Conservation (phyloP, 2,888 invertebrate species). For the Lithophane semibrunnea region DNA sequence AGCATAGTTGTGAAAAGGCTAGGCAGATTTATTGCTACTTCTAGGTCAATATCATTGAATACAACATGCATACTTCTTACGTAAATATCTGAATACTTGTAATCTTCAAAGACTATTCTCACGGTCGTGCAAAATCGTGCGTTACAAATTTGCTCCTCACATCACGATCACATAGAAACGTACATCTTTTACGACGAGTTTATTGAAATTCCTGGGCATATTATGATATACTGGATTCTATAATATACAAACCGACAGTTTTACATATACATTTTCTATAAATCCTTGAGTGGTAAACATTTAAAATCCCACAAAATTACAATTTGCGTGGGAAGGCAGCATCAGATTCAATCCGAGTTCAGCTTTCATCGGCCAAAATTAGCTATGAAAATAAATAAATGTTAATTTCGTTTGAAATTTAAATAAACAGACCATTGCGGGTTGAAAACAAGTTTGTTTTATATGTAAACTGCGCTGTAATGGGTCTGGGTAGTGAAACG, state of each 20-base stretch:
- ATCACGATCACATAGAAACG: background rate
- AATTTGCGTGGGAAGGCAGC: slow-evolving; percentile 43
- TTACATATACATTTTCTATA: background rate
- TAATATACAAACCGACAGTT: background rate
- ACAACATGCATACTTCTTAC: background rate
- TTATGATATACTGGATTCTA: slow-evolving; percentile 6
- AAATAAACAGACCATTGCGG: slow-evolving; percentile 50
- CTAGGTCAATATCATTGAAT: background rate
- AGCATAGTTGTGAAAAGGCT: background rate
- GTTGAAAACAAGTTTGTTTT: slow-evolving; percentile 40
- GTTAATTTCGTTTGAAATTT: slow-evolving; percentile 56
- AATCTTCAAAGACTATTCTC: background rate
- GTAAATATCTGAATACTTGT: background rate
- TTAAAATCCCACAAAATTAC: slow-evolving; percentile 29
- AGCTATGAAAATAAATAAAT: slow-evolving; percentile 58
- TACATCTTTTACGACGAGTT: background rate
- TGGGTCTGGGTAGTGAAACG: slow-evolving; percentile 1
- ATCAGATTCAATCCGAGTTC: slow-evolving; percentile 48
- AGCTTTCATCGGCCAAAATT: slow-evolving; percentile 49
- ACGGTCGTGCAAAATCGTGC: background rate
- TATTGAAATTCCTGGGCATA: background rate
- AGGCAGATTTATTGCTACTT: background rate
- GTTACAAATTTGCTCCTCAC: background rate
- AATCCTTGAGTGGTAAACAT: slow-evolving; percentile 25
- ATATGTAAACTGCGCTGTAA: slow-evolving; percentile 43